Evolutionary conservation across 64 coral and sea anemone genomes (phyloP), one percentile per base, ranked within the genome.

Genomic region (Montipora efflorescens): DNA sequence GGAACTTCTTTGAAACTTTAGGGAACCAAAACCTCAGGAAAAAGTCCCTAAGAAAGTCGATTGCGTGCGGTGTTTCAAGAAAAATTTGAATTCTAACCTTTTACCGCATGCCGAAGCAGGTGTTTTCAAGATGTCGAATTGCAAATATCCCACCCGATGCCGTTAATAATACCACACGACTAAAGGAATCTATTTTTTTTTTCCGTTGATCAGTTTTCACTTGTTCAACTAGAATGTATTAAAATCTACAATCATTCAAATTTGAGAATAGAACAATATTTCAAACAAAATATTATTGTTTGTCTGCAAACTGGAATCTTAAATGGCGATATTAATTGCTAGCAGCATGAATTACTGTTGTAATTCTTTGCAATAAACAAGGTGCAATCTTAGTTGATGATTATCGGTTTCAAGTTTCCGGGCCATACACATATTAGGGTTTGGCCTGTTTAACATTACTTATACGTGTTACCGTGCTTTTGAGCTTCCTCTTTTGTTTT

Each of bases 41-140:
- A 36, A 36, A 36, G 0, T 36, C 1, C 36, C 2, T 36, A 36
- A 36, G 36, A 36, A 36, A 36, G 36, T 36, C 36, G 36, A 36
- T 36, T 36, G 36, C 36, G 36, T 36, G 36, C 36, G 36, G 36
- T 36, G 36, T 36, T 36, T 36, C 36, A 36, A 36, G 36, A 36
- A 36, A 36, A 36, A 36, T 36, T 36, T 36, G 36, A 36, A 36
- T 36, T 36, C 36, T 36, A 36, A 36, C 36, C 36, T 36, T 55
- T 55, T 55, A 55, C 52, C 52, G 52, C 1, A 7, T 2, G 52
- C 52, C 52, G 10, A 73, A 76, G 12, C 81, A 84, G 81, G 81
- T 84, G 81, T 84, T 84, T 67, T 57, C 21, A 58, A 82, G 44
- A 16, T 82, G 53, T 14, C 80, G 15, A 4, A 9, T 15, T 62